phyloP scores from a whole-genome alignment of 2,888 invertebrate genomes.

The Stenoptilia bipunctidactyla region DNA sequence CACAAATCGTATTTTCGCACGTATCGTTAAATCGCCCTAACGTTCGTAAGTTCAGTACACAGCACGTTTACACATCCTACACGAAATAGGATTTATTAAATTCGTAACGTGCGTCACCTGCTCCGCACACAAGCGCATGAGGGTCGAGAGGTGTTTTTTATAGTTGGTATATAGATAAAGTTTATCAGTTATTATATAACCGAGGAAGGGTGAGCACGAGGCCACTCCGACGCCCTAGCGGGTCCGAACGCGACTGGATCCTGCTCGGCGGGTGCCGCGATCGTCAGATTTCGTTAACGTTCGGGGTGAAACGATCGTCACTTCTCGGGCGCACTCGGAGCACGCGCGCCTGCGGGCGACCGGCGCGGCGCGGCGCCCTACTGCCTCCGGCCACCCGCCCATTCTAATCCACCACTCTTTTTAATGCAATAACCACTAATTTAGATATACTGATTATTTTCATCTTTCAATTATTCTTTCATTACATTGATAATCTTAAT shows the following conservation, averaged over 20 bases:
- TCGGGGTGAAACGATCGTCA: constrained; percentile 47
- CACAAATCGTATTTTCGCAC: neutral
- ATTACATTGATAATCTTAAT: too few species aligned
- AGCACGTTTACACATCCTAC: neutral
- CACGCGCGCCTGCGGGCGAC: constrained; percentile 66
- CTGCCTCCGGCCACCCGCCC: constrained; percentile 31
- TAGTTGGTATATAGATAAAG: neutral
- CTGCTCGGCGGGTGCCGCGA: constrained; percentile 55
- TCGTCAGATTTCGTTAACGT: constrained; percentile 63
- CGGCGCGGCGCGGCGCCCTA: constrained; percentile 49
- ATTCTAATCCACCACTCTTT: constrained; percentile 30
- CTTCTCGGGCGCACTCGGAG: neutral
- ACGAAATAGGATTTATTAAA: neutral
- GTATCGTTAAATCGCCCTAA: constrained; percentile 51
- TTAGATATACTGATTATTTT: too few species aligned
- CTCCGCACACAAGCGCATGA: neutral
- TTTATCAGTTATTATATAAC: constrained; percentile 51
- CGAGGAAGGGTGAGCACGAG: constrained; percentile 46
- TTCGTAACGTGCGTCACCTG: neutral
- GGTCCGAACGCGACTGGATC: constrained; percentile 66
- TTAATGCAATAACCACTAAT: constrained; percentile 21
- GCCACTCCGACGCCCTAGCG: constrained; percentile 62
- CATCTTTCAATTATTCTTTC: too few species aligned
- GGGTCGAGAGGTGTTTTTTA: neutral
- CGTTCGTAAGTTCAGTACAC: constrained; percentile 18